Conservation (phyloP, 1,140 invertebrate genomes). For the Heliconius congener region DNA sequence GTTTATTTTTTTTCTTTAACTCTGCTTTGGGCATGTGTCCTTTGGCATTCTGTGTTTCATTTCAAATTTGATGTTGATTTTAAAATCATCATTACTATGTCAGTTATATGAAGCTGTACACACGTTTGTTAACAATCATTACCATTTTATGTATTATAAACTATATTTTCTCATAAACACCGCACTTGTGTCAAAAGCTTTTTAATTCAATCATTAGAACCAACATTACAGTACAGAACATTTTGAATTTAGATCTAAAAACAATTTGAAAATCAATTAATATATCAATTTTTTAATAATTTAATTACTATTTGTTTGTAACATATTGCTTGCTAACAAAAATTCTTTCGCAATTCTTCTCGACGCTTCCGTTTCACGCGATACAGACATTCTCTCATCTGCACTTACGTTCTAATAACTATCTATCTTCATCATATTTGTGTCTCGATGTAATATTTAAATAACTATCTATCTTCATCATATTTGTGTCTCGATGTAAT, state of each 20-base stretch:
- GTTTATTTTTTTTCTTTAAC: neutral
- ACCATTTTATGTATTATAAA: neutral
- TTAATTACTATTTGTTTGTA: neutral
- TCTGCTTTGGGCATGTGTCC: conserved; percentile 1
- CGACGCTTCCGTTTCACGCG: neutral
- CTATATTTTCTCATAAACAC: neutral
- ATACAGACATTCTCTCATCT: neutral
- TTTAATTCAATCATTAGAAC: neutral
- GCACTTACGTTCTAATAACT: neutral
- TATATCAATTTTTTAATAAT: neutral
- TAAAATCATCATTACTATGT: neutral
- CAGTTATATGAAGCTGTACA: conserved; percentile 3
- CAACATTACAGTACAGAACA: neutral
- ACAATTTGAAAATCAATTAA: neutral
- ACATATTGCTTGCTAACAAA: neutral
- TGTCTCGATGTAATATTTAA: neutral
- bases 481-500: neutral
- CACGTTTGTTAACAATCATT: neutral
- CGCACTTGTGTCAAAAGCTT: conserved; percentile 2
- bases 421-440: neutral
- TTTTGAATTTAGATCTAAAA: neutral
- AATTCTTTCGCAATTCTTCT: neutral
- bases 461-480: neutral
- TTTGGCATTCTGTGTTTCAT: neutral
- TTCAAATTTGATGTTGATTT: neutral